These are phyloP conservation scores for Corvus moneduloides DNA, from an alignment of 2,113 vertebrate genomes.

Conservation along the genomic window DNA sequence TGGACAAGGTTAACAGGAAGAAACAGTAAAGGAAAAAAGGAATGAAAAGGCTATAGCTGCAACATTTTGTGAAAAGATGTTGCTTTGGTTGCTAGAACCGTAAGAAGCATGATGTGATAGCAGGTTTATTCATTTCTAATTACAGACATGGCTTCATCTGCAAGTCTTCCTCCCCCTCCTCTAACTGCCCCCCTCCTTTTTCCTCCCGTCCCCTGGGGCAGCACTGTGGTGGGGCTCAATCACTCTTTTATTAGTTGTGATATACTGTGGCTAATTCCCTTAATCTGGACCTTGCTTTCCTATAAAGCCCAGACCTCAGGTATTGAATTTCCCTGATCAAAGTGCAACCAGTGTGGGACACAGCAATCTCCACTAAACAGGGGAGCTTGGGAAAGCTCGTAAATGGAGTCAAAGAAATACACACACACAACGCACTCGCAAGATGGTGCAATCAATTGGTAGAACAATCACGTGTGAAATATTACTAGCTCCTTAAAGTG, in stretches of 20 bases:
- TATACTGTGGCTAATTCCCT: constrained; percentile 77
- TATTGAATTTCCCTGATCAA: constrained; percentile 79
- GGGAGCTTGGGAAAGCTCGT: constrained; percentile 66
- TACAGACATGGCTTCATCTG: background rate
- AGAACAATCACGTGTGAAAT: constrained; percentile 70
- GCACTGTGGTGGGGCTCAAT: constrained; percentile 70
- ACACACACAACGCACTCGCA: background rate
- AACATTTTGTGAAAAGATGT: background rate
- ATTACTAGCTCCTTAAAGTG: constrained; percentile 62
- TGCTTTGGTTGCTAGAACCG: background rate
- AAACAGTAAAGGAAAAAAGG: background rate
- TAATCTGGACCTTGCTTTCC: constrained; percentile 76
- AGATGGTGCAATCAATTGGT: constrained; percentile 55
- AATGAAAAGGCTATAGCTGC: background rate
- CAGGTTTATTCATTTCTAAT: constrained; percentile 37
- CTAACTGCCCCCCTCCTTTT: background rate
- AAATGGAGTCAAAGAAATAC: constrained; percentile 62
- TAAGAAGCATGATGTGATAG: background rate
- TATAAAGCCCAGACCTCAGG: constrained; percentile 77
- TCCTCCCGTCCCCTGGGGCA: constrained; percentile 36
- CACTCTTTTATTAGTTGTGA: constrained; percentile 75
- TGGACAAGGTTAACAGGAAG: background rate
- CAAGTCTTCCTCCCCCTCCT: background rate
- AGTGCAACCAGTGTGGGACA: constrained; percentile 67
- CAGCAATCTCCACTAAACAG: constrained; percentile 64